Conservation (phyloP, 1,140 invertebrate genomes). For the Papilio polyxenes region DNA sequence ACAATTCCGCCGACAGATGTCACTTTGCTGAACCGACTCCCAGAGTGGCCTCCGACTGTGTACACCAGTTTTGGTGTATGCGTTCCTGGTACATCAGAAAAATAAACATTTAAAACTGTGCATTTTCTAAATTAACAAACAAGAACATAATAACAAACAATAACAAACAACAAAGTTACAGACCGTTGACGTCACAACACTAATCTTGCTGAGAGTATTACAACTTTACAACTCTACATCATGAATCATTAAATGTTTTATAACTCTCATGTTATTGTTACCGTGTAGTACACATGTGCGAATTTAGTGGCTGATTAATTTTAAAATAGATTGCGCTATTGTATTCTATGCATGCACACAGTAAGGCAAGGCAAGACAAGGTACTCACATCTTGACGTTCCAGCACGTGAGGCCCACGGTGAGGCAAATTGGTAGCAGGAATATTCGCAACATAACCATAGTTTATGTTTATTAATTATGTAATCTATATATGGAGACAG, state of each 20-base stretch:
- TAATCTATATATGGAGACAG: neutral
- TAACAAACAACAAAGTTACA: too few species aligned
- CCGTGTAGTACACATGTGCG: neutral
- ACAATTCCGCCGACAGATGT: constrained; percentile 10
- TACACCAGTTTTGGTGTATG: constrained; percentile 16
- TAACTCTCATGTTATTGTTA: too few species aligned
- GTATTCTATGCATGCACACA: neutral
- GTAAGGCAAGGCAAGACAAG: neutral
- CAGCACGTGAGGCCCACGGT: constrained; percentile 21
- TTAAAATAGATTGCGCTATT: constrained; percentile 12
- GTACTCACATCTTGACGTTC: constrained; percentile 28
- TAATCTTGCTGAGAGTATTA: too few species aligned
- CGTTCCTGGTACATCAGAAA: constrained; percentile 16
- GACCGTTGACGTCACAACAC: too few species aligned
- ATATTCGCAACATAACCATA: constrained; percentile 8
- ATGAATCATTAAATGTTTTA: too few species aligned
- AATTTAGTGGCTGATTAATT: neutral
- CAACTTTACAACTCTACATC: too few species aligned
- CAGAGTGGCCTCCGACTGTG: constrained; percentile 1
- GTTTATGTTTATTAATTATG: neutral
- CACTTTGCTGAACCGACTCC: neutral
- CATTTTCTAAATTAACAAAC: too few species aligned
- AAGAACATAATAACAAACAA: too few species aligned
- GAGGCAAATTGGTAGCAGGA: neutral
- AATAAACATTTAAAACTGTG: neutral